Percentiles rank a stretch among this genome's conserved stretches.
phyloP scores from a whole-genome alignment of 2,888 invertebrate species.

The Erebia palarica region DNA sequence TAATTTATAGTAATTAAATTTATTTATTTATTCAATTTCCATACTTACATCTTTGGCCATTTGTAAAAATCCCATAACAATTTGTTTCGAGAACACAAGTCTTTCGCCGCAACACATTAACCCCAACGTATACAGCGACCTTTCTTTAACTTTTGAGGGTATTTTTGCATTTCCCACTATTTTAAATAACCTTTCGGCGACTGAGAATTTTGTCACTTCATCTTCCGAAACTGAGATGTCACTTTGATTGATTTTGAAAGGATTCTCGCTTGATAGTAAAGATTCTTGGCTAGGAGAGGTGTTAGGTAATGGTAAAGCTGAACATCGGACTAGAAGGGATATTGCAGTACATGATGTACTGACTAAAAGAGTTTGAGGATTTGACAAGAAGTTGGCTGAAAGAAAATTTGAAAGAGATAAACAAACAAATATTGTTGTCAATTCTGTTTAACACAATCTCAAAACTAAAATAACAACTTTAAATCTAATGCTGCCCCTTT shows the following conservation, averaged over 20 bases:
- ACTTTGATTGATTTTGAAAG: conserved; percentile 60
- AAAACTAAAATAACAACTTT: no score
- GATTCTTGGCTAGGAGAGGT: conserved; percentile 66
- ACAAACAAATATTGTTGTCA: neutral
- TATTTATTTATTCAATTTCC: neutral
- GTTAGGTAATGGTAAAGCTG: conserved; percentile 85
- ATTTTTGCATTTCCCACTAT: conserved; percentile 88
- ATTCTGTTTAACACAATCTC: no score
- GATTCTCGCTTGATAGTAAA: conserved; percentile 60
- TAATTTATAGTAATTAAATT: neutral
- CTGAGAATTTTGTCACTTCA: conserved; percentile 84
- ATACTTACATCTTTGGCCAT: conserved; percentile 88
- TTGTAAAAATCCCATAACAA: conserved; percentile 88
- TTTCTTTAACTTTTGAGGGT: conserved; percentile 88
- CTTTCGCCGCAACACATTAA: conserved; percentile 92
- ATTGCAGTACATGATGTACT: conserved; percentile 87
- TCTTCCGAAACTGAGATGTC: conserved; percentile 49
- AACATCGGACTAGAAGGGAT: conserved; percentile 87
- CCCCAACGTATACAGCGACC: conserved; percentile 89
- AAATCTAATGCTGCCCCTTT: no score
- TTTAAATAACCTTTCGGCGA: conserved; percentile 87
- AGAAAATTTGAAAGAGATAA: conserved; percentile 10
- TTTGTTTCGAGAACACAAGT: conserved; percentile 86
- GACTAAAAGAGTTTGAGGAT: conserved; percentile 84
- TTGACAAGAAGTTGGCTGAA: conserved; percentile 85